Evolutionary conservation across 2,888 invertebrate species (phyloP).

Genomic region (Apamea anceps): DNA sequence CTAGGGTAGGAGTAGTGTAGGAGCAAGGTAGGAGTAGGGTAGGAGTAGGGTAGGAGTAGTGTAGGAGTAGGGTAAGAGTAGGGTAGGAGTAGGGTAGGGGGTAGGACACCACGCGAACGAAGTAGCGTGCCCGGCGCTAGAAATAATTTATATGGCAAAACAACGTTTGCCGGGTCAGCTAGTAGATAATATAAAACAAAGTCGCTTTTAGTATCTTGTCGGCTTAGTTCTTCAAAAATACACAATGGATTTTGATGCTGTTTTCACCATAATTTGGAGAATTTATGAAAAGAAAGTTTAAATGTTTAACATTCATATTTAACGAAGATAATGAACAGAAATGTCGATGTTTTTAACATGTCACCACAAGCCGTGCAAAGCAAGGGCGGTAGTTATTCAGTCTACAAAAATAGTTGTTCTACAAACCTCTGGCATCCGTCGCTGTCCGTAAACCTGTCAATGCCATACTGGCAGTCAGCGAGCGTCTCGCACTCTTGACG

Average conservation of each 20-base stretch:
- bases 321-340: no score
- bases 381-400: background rate
- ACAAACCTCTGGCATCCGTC: slow-evolving; percentile 79
- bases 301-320: no score
- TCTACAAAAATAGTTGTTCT: background rate
- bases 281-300: background rate
- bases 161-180: no score
- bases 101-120: no score
- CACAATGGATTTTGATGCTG: background rate
- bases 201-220: background rate
- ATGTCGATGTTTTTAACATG: background rate
- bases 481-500: slow-evolving; percentile 91
- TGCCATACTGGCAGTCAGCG: slow-evolving; percentile 93
- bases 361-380: background rate
- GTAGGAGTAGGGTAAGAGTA: no score
- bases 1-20: no score
- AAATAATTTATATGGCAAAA: no score
- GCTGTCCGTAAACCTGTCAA: slow-evolving; percentile 82
- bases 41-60: no score
- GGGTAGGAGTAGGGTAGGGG: no score
- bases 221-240: background rate
- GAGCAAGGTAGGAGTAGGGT: no score
- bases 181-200: background rate
- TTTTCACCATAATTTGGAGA: background rate
- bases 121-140: no score